Percentiles rank a stretch among this genome's conserved stretches.
These are phyloP conservation scores for Nomada ruficornis DNA, from an alignment of 2,888 invertebrate genomes.

Conservation along the genomic window DNA sequence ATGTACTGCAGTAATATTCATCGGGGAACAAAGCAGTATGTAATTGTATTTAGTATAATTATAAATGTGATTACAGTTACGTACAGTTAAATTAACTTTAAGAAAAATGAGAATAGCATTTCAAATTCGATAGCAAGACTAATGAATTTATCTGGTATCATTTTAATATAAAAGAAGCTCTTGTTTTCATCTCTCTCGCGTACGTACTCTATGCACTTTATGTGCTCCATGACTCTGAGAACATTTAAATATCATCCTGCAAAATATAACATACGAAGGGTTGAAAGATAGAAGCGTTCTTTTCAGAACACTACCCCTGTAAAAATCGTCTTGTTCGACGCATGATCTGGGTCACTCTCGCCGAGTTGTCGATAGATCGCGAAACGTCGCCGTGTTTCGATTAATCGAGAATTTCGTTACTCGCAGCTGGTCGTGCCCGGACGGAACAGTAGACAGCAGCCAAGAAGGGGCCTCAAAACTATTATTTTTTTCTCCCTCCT, in stretches of 20 bases:
- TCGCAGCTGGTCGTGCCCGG: conserved; percentile 51
- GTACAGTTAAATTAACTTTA: too few species aligned
- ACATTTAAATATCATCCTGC: neutral
- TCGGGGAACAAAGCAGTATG: too few species aligned
- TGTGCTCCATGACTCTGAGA: too few species aligned
- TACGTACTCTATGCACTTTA: too few species aligned
- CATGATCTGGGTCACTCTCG: conserved; percentile 9
- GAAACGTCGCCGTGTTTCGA: conserved; percentile 17
- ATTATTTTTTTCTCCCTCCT: conserved; percentile 28
- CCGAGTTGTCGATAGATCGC: conserved; percentile 48
- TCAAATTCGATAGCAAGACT: too few species aligned
- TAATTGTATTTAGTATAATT: too few species aligned
- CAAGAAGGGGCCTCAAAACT: conserved; percentile 34
- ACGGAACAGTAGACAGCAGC: conserved; percentile 59
- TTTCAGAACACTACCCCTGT: neutral
- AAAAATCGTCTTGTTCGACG: neutral
- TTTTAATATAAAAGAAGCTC: neutral
- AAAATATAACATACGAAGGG: neutral
- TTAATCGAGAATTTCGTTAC: conserved; percentile 38
- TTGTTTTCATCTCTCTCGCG: neutral
- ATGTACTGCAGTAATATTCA: too few species aligned
- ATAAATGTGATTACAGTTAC: too few species aligned
- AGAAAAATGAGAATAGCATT: neutral
- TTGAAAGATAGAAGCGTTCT: neutral
- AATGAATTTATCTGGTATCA: neutral